Base-by-base conservation (phyloP, 2,888 invertebrate species). In the Chloromyia formosa region DNA sequence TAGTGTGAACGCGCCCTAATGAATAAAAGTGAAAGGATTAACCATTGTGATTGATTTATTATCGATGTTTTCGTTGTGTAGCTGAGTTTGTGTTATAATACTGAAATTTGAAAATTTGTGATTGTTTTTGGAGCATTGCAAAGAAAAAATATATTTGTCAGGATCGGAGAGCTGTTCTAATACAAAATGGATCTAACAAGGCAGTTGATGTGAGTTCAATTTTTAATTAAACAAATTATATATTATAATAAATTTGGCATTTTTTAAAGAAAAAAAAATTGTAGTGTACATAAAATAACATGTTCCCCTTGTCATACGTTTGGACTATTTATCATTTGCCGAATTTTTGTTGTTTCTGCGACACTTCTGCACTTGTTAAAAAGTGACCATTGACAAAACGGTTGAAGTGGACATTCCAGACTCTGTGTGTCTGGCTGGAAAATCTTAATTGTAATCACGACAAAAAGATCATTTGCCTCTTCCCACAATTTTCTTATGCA, bases 151-250 rank as follows among this genome's bases (percentile, higher is more conserved):
- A 12, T 22, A 71, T 18, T 35, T 16, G n/a, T 14, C 16, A 58
- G 56, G 56, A 71, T 35, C 27, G 27, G 27, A 35, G 27, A 4
- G 27, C 7, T 4, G 14, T 40, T 58, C 2, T 35, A 58, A 68
- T 72, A 5, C 80, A 82, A 80, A 80, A 85, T 85, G 85, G 84
- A 84, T 82, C 83, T 85, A 84, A 84, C 84, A 80, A 83, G 84
- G 85, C 84, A 82, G 81, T 82, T 84, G 79, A 82, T 84, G 85
- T 85, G 82, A 85, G 84, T 80, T 80, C 22, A 56, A 35, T 66
- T 27, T 66, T 42, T 35, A 4, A 35, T 35, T 35, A 35, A 35
- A 35, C 27, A 35, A 35, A 35, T 35, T 35, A 4, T 7, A 7
- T 35, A 35, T 35, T 35, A 35, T 35, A 35, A 35, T 4, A 2